These are phyloP conservation scores for Neosalanx taihuensis DNA, from an alignment of 2,797 vertebrate genomes.

Conservation along the genomic window DNA sequence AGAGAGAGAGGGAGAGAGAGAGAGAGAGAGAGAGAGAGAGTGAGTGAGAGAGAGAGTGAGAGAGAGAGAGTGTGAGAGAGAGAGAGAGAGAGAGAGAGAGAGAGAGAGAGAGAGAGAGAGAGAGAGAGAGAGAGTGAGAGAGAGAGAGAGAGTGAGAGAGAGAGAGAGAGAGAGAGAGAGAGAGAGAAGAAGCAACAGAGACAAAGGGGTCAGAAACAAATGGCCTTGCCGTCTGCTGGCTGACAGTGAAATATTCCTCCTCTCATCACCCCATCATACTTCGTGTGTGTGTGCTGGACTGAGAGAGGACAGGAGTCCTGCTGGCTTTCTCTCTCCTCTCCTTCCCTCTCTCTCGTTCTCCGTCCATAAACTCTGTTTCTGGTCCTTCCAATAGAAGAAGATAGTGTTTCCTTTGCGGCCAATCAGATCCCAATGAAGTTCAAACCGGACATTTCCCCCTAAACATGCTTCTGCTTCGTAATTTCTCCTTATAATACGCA, in stretches of 20 bases:
- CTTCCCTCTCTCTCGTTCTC: not conserved
- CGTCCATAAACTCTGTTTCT: no score
- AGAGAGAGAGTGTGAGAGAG: slow-evolving; percentile 31
- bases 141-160: no score
- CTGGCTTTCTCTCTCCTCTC: slow-evolving; percentile 40
- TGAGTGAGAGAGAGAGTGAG: slow-evolving; percentile 28
- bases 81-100: slow-evolving; percentile 31
- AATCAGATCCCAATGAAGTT: no score
- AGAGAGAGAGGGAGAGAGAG: not conserved
- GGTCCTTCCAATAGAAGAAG: no score
- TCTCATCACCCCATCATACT: slow-evolving; percentile 87
- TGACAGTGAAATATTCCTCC: slow-evolving; percentile 99
- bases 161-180: slow-evolving; percentile 40
- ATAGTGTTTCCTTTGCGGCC: no score
- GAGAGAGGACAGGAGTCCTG: slow-evolving; percentile 67
- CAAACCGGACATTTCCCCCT: no score
- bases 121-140: no score
- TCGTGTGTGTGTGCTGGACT: slow-evolving; percentile 82
- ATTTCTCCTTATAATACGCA: no score
- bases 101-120: no score
- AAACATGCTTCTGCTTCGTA: no score
- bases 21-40: slow-evolving; percentile 31
- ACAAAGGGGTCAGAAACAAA: slow-evolving; percentile 80
- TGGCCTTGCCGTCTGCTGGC: slow-evolving; percentile 74
- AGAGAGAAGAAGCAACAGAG: slow-evolving; percentile 31